Conservation (phyloP, 2,797 vertebrate species). For the Schizopygopsis pylzovi region DNA sequence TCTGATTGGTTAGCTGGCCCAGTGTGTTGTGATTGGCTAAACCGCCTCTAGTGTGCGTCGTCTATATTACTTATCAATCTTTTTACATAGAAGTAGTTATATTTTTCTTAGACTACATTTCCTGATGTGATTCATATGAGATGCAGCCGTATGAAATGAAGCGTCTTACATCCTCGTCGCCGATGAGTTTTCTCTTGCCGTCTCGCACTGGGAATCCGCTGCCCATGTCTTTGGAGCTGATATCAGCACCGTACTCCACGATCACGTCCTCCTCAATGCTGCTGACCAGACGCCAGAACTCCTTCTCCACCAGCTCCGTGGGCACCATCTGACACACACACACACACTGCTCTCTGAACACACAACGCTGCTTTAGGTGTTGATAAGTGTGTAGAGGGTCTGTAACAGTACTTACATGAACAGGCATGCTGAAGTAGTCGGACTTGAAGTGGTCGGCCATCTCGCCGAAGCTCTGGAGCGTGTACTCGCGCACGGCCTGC, state of each 20-base stretch:
- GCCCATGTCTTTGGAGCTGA: constrained; percentile 97
- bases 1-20: no score
- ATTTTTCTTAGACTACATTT: no score
- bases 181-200: constrained; percentile 87
- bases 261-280: constrained; percentile 99
- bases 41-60: no score
- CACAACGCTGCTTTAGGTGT: background rate
- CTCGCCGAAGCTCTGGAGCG: constrained; percentile 96
- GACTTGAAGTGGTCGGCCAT: constrained; percentile 99
- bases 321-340: constrained; percentile 90
- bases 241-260: constrained; percentile 97
- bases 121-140: no score
- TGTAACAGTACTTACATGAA: constrained; percentile 85
- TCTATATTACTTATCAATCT: no score
- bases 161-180: constrained; percentile 90
- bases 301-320: constrained; percentile 97
- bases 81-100: no score
- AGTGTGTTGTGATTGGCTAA: no score
- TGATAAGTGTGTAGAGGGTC: background rate
- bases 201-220: constrained; percentile 95
- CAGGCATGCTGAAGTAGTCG: constrained; percentile 99
- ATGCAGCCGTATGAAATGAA: background rate
- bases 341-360: background rate
- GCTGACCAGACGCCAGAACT: constrained; percentile 98
- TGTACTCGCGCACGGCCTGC: constrained; percentile 95